Evolutionary conservation across 2,113 vertebrate species (phyloP).

Genomic region (Trematocara zebra): DNA sequence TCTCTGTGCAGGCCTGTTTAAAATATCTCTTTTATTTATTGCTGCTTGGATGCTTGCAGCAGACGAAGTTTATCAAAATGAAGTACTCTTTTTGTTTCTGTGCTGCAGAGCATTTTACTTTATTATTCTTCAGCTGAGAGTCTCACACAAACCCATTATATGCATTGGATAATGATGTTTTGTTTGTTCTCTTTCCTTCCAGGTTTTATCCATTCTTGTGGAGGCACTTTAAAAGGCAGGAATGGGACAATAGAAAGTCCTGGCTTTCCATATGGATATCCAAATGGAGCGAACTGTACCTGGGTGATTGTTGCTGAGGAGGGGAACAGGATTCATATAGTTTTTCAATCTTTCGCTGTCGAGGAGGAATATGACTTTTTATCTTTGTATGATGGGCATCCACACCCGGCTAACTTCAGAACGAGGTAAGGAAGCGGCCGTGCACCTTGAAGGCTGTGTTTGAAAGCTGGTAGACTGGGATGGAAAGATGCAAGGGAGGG

Average conservation of each 20-base stretch:
- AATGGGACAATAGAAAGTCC: slow-evolving; percentile 99
- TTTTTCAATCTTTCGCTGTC: slow-evolving; percentile 98
- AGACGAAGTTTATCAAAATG: neutral
- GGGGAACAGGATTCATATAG: slow-evolving; percentile 93
- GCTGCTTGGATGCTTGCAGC: neutral
- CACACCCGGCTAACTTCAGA: slow-evolving; percentile 92
- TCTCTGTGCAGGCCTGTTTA: neutral
- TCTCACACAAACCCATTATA: neutral
- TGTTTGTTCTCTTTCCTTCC: slow-evolving; percentile 33
- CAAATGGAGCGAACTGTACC: slow-evolving; percentile 98
- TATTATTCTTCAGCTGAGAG: neutral
- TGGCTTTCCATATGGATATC: slow-evolving; percentile 98
- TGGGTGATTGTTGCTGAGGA: slow-evolving; percentile 98
- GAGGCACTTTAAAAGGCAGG: slow-evolving; percentile 94
- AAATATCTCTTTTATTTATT: slow-evolving; percentile 1
- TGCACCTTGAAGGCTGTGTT: slow-evolving; percentile 13
- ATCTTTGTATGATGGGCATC: slow-evolving; percentile 95
- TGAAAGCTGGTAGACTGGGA: neutral
- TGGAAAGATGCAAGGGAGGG: neutral
- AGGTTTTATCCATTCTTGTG: slow-evolving; percentile 98
- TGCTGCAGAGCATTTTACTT: neutral
- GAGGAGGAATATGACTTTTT: slow-evolving; percentile 99
- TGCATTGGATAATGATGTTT: neutral
- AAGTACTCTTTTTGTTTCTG: neutral
- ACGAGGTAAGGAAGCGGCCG: slow-evolving; percentile 79